Percentiles rank a stretch among this genome's conserved stretches.
These are phyloP conservation scores for Spodoptera frugiperda DNA, from an alignment of 1,140 invertebrate genomes.

Conservation along the genomic window DNA sequence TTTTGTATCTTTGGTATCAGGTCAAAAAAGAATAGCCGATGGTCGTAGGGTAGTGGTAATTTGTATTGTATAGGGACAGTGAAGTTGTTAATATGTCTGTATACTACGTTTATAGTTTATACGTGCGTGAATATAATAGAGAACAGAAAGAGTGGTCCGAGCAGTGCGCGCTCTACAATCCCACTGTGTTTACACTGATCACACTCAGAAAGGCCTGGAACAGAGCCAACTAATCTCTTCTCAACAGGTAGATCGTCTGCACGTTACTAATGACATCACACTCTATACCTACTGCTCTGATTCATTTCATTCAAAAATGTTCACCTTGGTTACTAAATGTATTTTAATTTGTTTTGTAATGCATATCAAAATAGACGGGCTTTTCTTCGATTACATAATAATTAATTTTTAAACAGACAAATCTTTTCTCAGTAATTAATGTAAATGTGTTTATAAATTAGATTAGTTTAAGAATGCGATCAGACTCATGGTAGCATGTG, in stretches of 20 bases:
- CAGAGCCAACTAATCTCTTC: slow-evolving; percentile 76
- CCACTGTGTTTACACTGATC: slow-evolving; percentile 68
- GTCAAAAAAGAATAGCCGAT: too few species aligned
- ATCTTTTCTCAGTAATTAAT: too few species aligned
- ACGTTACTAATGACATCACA: slow-evolving; percentile 77
- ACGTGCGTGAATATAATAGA: too few species aligned
- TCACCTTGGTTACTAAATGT: slow-evolving; percentile 46
- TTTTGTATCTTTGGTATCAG: too few species aligned
- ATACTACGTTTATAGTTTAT: too few species aligned
- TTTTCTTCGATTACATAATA: background rate
- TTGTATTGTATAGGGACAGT: too few species aligned
- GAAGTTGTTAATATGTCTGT: too few species aligned
- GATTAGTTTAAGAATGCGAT: slow-evolving; percentile 44
- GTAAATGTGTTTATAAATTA: background rate
- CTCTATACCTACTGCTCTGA: slow-evolving; percentile 64
- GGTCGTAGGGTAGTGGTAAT: too few species aligned
- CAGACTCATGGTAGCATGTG: slow-evolving; percentile 60
- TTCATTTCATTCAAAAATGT: slow-evolving; percentile 75
- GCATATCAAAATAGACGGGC: background rate
- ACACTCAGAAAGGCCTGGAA: slow-evolving; percentile 67
- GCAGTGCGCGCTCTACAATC: slow-evolving; percentile 54
- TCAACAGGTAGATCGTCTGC: slow-evolving; percentile 80
- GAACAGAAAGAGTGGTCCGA: slow-evolving; percentile 4
- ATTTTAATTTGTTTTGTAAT: slow-evolving; percentile 20
- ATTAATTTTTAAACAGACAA: too few species aligned